These are phyloP conservation scores for Microcebus ravelobensis DNA, from an alignment of 2,113 vertebrate species.

Conservation along the genomic window DNA sequence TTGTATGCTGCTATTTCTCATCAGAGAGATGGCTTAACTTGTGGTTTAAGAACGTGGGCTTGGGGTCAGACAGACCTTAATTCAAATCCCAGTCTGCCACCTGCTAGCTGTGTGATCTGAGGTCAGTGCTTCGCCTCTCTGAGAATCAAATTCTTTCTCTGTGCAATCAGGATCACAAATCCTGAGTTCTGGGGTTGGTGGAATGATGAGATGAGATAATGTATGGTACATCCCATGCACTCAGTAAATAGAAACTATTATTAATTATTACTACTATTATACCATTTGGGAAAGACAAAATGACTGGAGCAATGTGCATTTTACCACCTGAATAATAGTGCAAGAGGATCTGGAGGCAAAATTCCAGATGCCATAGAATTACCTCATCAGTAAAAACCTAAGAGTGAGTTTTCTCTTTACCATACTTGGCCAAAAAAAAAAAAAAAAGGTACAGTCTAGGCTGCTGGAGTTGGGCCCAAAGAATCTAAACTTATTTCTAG, in stretches of 20 bases:
- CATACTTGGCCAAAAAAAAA: background rate
- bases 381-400: background rate
- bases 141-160: slow-evolving; percentile 20
- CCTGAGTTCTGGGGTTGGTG: background rate
- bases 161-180: background rate
- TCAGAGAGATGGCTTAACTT: background rate
- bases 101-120: background rate
- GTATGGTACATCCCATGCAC: background rate
- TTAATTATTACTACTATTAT: background rate
- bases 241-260: background rate
- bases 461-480: background rate
- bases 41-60: background rate
- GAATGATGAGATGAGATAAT: background rate
- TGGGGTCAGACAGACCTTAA: background rate
- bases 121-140: background rate
- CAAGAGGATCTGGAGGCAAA: background rate
- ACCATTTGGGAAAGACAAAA: background rate
- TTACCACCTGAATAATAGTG: background rate
- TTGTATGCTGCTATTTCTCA: background rate
- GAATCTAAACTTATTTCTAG: background rate
- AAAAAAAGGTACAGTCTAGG: background rate
- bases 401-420: background rate
- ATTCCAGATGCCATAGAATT: background rate
- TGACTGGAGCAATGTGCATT: background rate
- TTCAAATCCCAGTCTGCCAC: slow-evolving; percentile 1